These are phyloP conservation scores for Magallana gigas DNA, from an alignment of 1,140 invertebrate species.

Conservation along the genomic window DNA sequence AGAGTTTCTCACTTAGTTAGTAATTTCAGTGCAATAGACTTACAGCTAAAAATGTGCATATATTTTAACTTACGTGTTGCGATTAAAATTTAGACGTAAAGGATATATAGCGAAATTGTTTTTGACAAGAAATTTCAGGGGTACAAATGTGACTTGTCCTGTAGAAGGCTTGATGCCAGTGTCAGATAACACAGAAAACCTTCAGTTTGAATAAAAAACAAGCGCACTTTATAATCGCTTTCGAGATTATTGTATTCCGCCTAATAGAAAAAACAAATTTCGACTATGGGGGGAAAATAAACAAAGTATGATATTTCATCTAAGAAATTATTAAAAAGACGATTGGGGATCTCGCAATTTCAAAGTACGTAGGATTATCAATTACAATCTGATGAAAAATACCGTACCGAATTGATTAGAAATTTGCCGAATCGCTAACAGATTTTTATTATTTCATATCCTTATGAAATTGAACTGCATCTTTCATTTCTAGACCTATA, in stretches of 20 bases:
- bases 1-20: too few species aligned
- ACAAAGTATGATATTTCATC: conserved; percentile 23
- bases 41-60: too few species aligned
- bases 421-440: not conserved
- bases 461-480: conserved; percentile 24
- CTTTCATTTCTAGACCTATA: not conserved
- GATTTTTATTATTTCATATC: conserved; percentile 32
- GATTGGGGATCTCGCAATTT: conserved; percentile 8
- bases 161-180: not conserved
- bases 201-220: not conserved
- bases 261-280: not conserved
- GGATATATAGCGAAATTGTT: too few species aligned
- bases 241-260: not conserved
- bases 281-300: not conserved
- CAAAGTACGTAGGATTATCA: conserved; percentile 13
- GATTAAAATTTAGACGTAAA: too few species aligned
- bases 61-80: too few species aligned
- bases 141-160: too few species aligned
- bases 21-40: too few species aligned
- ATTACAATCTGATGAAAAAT: conserved; percentile 23
- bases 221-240: not conserved
- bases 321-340: conserved; percentile 8
- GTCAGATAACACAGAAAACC: not conserved
- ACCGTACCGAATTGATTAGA: conserved; percentile 16
- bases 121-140: too few species aligned